Base-by-base conservation (phyloP, 64 coral and sea anemone genomes). In the Actinia equina region DNA sequence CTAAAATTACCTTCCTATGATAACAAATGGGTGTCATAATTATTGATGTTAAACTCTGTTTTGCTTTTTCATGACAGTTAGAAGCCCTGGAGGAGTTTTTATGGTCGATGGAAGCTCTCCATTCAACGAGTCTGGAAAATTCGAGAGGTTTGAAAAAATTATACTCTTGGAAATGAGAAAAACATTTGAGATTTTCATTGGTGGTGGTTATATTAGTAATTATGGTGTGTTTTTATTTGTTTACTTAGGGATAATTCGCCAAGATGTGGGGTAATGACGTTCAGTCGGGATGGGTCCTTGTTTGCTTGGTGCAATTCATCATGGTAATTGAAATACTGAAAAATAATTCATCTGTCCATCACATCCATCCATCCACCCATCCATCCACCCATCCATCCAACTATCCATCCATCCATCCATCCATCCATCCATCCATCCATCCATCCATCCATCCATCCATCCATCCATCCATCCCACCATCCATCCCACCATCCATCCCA, bases 221-320 rank as follows among this genome's bases (percentile, higher is more conserved):
- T 65, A 65, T n/a, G 19, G 6, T 23, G 4, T 20, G 62, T 65
- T 65, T 65, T 65, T 27, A 12, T 52, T 88, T 79, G 14, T 76
- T 51, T 59, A 58, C 89, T 77, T 20, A 98, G 96, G 45, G 96
- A 98, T 63, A 22, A 54, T 8, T 92, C 90, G 43, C 59, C 59
- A 79, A 86, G 85, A 82, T 98, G 93, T 86, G 84, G 77, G 64
- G 93, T 95, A 51, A 94, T 95, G 89, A 70, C 85, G 41, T 98
- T 95, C 49, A 98, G 93, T 53, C 25, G 30, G 23, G 96, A 98
- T 89, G 96, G 96, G 41, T 88, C 90, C 16, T 52, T 95, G 59
- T 86, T 98, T 90, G 88, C 93, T 65, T 98, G 96, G 96, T 98
- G 93, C 76, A 95, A 98, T 77, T 87, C 60, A 42, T 64, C 92